Evolutionary conservation across 2,797 vertebrate species (phyloP), one percentile per base, ranked within the genome.

Genomic region (Pseudochaenichthys georgianus): DNA sequence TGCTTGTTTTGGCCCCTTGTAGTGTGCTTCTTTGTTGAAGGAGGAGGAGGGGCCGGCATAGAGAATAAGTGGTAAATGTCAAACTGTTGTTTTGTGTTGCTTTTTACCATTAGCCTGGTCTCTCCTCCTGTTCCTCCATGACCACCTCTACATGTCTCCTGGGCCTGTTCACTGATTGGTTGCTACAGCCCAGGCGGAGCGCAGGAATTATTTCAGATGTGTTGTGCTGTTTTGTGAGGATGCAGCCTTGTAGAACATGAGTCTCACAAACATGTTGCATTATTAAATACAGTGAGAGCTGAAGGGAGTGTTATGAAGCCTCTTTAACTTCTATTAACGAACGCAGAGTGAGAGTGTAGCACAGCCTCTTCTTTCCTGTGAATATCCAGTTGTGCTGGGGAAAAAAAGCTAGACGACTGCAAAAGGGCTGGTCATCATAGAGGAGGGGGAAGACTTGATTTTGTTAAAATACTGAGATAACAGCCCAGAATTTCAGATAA

Each of bases 61-160:
- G 67, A 76, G 53, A 79, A 72, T 34, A 51, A 88, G 62, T 23
- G 13, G 48, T 72, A 93, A 92, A 93, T 92, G 91, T 92, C 92
- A 93, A 77, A 54, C 70, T 52, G 61, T 81, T 81, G 82, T 84
- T 73, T 74, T 54, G 58, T 73, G 47, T 80, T 73, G 73, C 86
- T 31, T 9, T 59, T 57, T 55, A 75, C 45, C 53, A 51, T 72
- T 54, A 73, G 54, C 64, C 34, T 5, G 46, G 13, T 63, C 52
- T 53, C 31, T 67, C 46, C 47, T 68, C 64, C 54, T 57, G 76
- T 84, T 71, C 82, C 80, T 78, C 42, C 13, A n/a, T 21, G 73
- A 67, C 78, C 75, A 84, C 84, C 86, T 87, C 89, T 31, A 13
- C 48, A 55, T 31, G 53, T 65, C 70, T 51, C 46, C 10, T 9